Conservation (phyloP, 1,140 invertebrate species). For the Bemisia tabaci region DNA sequence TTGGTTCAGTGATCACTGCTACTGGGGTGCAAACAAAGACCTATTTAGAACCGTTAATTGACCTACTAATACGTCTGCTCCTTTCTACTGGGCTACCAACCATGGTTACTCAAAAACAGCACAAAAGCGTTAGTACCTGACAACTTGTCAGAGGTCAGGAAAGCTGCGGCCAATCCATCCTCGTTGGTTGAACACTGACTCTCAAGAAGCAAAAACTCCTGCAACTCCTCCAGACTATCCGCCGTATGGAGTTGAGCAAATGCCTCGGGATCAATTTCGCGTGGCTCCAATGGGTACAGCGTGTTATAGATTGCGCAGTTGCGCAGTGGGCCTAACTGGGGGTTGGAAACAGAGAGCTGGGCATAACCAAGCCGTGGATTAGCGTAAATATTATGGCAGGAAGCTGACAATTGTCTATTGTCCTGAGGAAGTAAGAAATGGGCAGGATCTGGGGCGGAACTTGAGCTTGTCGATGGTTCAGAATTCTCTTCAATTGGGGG, state of each 20-base stretch:
- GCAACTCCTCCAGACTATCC: constrained; percentile 47
- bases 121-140: background rate
- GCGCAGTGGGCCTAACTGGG: constrained; percentile 6
- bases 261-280: constrained; percentile 41
- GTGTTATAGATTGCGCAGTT: constrained; percentile 7
- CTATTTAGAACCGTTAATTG: too few species aligned
- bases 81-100: too few species aligned
- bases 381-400: constrained; percentile 10
- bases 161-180: constrained; percentile 35
- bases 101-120: constrained; percentile 2
- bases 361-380: background rate
- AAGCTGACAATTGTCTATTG: constrained; percentile 22
- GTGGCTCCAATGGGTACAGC: constrained; percentile 40
- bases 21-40: too few species aligned
- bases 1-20: too few species aligned
- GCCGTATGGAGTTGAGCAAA: constrained; percentile 43
- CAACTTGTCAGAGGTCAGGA: constrained; percentile 15
- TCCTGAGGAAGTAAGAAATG: background rate
- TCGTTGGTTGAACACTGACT: constrained; percentile 43
- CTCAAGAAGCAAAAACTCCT: constrained; percentile 48
- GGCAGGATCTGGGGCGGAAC: background rate
- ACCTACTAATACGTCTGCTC: too few species aligned
- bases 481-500: constrained; percentile 45
- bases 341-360: background rate
- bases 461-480: constrained; percentile 34